Evolutionary conservation across 53 echinoderm and acorn worm genomes (phyloP).

Genomic region (Paelopatides confundens): DNA sequence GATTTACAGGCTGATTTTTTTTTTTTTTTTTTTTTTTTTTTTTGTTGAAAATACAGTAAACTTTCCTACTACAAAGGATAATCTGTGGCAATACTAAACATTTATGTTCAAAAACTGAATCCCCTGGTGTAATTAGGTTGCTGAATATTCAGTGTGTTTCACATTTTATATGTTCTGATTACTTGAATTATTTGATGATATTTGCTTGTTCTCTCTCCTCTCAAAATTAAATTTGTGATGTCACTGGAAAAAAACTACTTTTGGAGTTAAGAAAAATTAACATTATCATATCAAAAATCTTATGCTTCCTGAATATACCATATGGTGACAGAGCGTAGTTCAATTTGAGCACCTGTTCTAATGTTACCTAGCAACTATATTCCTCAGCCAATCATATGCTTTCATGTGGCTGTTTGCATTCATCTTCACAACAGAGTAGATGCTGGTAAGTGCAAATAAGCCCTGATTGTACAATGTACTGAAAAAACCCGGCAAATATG

Average conservation of each 20-base stretch:
- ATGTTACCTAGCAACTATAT: constrained; percentile 15
- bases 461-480: constrained; percentile 13
- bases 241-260: neutral
- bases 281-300: constrained; percentile 24
- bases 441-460: constrained; percentile 44
- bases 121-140: too few relatives aligned
- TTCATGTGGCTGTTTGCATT: constrained; percentile 22
- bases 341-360: constrained; percentile 44
- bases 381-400: constrained; percentile 19
- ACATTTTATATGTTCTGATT: neutral
- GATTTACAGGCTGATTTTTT: too few relatives aligned
- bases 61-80: too few relatives aligned
- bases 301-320: constrained; percentile 23
- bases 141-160: too few relatives aligned
- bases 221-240: neutral
- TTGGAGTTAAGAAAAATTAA: constrained; percentile 34
- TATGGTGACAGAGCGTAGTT: constrained; percentile 23
- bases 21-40: too few relatives aligned
- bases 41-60: too few relatives aligned
- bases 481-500: neutral
- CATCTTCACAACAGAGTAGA: constrained; percentile 14
- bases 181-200: neutral
- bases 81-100: too few relatives aligned
- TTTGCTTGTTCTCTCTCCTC: neutral
- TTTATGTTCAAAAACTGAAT: too few relatives aligned